Evolutionary conservation across 2,888 invertebrate species (phyloP), one percentile per base, ranked within the genome.

Genomic region (Blera fallax): DNA sequence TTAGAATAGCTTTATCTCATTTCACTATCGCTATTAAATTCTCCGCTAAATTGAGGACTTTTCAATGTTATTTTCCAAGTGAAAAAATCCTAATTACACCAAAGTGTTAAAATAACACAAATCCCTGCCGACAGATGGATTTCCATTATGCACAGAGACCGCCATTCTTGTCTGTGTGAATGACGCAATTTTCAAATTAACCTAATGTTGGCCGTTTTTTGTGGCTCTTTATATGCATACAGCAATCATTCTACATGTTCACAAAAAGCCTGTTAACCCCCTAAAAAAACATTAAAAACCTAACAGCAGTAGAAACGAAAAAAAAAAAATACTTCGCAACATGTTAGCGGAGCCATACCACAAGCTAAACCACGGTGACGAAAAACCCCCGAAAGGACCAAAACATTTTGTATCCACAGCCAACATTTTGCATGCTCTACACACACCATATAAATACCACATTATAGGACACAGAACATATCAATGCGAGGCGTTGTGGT

Each of bases 131-230:
- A 40, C 58, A 40, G 40, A 60, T 60, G 58, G 8, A n/a, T 21
- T 37, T 40, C 24, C 21, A 21, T 40, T n/a, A 34, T 14, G 40
- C 18, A 34, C n/a, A 1, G 3, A 34, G 18, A 34, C 32, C 29
- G 16, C 21, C 58, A 40, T 37, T 40, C 14, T 6, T 14, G 40
- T 60, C 37, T 14, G 24, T 14, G 7, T n/a, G 40, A 24, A 60
- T 60, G 37, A 60, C 58, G 58, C 6, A 60, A 60, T 60, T 60
- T 60, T 18, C 40, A 34, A 60, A 60, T 40, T 60, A 60, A 58
- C 58, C 34, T 37, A 58, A 40, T 40, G 58, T 24, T 37, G 37
- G 40, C 29, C 40, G 11, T 7, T n/a, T 34, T n/a, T 14, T 60
- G 32, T 54, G 40, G 52, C 18, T 27, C n/a, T 52, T 52, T 29